Evolutionary conservation across 1,140 invertebrate species (phyloP).

Genomic region (Neocloeon triangulifer): DNA sequence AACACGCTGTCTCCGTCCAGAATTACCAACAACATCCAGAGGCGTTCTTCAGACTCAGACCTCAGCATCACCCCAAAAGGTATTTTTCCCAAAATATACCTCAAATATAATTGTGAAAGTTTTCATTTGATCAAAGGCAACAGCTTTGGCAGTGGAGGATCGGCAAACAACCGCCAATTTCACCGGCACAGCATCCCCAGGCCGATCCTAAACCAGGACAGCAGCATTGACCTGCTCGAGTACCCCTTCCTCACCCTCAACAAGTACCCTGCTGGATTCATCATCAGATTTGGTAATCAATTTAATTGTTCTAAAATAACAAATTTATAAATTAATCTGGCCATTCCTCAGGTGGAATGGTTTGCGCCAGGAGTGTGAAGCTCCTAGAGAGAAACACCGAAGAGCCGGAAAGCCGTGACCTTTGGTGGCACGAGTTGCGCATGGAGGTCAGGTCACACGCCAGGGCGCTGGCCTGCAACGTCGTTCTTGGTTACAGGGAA

Average conservation of each 20-base stretch:
- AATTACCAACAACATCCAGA: conserved; percentile 32
- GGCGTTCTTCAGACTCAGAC: conserved; percentile 81
- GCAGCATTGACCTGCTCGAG: conserved; percentile 63
- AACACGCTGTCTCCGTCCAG: conserved; percentile 23
- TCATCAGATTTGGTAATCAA: conserved; percentile 58
- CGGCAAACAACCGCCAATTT: conserved; percentile 20
- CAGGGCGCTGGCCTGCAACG: conserved; percentile 70
- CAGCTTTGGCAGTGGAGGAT: conserved; percentile 34
- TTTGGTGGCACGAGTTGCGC: conserved; percentile 87
- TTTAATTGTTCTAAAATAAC: not conserved
- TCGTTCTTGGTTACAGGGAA: conserved; percentile 82
- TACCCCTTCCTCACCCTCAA: conserved; percentile 91
- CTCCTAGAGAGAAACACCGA: conserved; percentile 59
- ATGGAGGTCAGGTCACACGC: conserved; percentile 87
- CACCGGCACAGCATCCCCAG: conserved; percentile 12
- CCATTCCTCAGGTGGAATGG: conserved; percentile 40
- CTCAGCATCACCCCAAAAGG: conserved; percentile 81
- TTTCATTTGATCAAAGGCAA: conserved; percentile 24
- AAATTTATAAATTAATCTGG: not conserved
- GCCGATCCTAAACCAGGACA: conserved; percentile 39
- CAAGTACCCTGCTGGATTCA: conserved; percentile 69
- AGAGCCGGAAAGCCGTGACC: conserved; percentile 73
- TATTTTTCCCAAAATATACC: conserved; percentile 15
- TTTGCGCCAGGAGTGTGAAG: conserved; percentile 69
- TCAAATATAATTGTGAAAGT: not conserved